These are phyloP conservation scores for Polyploca ridens DNA, from an alignment of 2,888 invertebrate species.

Conservation along the genomic window DNA sequence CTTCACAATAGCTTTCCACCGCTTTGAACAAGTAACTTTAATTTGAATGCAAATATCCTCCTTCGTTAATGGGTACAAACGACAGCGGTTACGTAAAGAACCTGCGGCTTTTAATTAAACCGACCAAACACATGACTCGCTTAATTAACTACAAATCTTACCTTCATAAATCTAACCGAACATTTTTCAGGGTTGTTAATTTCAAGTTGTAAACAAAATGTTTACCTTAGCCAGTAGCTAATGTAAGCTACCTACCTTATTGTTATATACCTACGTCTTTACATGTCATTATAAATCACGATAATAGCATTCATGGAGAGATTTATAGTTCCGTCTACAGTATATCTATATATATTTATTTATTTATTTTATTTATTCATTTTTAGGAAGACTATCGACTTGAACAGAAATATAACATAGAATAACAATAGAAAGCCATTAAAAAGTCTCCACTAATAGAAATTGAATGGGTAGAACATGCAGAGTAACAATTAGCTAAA, in stretches of 20 bases:
- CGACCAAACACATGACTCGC: constrained; percentile 14
- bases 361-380: no score
- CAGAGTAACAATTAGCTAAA: no score
- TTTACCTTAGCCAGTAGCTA: neutral
- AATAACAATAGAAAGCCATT: no score
- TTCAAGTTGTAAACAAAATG: neutral
- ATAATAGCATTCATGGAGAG: neutral
- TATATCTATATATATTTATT: neutral
- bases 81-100: constrained; percentile 10
- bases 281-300: neutral
- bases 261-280: neutral
- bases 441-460: no score
- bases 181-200: constrained; percentile 8
- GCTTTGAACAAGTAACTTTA: constrained; percentile 9
- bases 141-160: constrained; percentile 18
- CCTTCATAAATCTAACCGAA: neutral
- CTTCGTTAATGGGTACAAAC: constrained; percentile 10
- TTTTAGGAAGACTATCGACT: no score
- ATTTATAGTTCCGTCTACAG: neutral
- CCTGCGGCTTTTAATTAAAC: constrained; percentile 18
- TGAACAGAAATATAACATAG: no score
- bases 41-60: constrained; percentile 15
- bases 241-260: neutral
- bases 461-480: no score
- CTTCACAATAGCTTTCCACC: neutral